Evolutionary conservation across 2,888 invertebrate genomes (phyloP).

Genomic region (Lumbricus terrestris): DNA sequence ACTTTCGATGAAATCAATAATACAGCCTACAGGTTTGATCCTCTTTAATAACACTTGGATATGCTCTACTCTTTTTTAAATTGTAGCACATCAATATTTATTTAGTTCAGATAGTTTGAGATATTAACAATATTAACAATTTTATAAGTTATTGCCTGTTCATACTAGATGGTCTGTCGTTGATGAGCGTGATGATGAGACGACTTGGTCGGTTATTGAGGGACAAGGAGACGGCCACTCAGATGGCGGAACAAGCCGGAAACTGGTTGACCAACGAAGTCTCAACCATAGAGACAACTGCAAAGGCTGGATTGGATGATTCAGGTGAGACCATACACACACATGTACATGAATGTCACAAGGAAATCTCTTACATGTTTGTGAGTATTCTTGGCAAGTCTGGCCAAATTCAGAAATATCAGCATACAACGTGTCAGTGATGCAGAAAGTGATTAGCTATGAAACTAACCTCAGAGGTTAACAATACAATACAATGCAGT

Average conservation of each 20-base stretch:
- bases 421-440: too few relatives aligned
- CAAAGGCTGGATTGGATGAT: constrained; percentile 45
- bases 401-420: neutral
- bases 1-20: too few relatives aligned
- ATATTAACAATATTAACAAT: too few relatives aligned
- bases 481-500: too few relatives aligned
- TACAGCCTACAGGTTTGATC: too few relatives aligned
- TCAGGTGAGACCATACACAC: constrained; percentile 36
- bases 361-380: neutral
- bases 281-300: constrained; percentile 43
- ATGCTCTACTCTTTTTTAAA: too few relatives aligned
- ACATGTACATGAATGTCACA: neutral
- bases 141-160: too few relatives aligned
- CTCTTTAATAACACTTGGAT: too few relatives aligned
- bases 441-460: too few relatives aligned
- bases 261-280: constrained; percentile 46
- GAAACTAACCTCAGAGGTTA: too few relatives aligned
- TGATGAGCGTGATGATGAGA: constrained; percentile 8
- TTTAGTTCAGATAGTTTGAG: too few relatives aligned
- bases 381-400: neutral
- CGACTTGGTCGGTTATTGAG: constrained; percentile 38
- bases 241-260: constrained; percentile 18
- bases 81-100: too few relatives aligned
- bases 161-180: neutral
- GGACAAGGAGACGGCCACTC: constrained; percentile 41